A percentile compares a stretch with the other conserved stretches of the same genome.
Evolutionary conservation across 2,113 vertebrate species (phyloP).

Genomic region (Perca flavescens): DNA sequence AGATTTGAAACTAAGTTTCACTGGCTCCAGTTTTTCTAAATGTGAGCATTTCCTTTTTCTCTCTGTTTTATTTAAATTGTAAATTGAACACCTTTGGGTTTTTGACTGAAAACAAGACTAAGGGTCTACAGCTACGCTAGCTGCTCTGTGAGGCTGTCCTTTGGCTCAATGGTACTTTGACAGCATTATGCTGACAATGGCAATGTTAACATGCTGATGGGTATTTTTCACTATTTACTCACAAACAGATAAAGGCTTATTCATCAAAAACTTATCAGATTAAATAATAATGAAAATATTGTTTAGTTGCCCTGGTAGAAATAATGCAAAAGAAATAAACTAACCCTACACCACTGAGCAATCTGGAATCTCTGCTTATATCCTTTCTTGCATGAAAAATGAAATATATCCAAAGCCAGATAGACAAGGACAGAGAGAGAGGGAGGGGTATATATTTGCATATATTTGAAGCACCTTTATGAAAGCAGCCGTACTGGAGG

Average conservation of each 20-base stretch:
- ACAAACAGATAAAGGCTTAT: neutral
- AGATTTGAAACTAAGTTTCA: neutral
- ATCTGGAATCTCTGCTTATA: constrained; percentile 10
- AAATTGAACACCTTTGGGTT: neutral
- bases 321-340: neutral
- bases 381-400: constrained; percentile 41
- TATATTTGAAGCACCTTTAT: constrained; percentile 67
- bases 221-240: constrained; percentile 2
- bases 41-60: neutral
- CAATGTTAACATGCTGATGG: neutral
- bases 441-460: constrained; percentile 56
- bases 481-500: constrained; percentile 47
- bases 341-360: neutral
- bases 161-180: neutral
- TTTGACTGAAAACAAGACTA: no score
- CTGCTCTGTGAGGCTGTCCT: neutral
- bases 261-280: neutral
- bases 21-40: neutral
- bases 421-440: constrained; percentile 33
- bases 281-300: neutral
- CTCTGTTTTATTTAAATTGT: neutral
- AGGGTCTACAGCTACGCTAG: neutral
- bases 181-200: neutral
- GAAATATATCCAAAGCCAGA: constrained; percentile 50
- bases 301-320: neutral